A percentile compares a stretch with the other conserved stretches of the same genome.
These are phyloP conservation scores for Leptopilina clavipes DNA, from an alignment of 1,140 invertebrate species.

Conservation along the genomic window DNA sequence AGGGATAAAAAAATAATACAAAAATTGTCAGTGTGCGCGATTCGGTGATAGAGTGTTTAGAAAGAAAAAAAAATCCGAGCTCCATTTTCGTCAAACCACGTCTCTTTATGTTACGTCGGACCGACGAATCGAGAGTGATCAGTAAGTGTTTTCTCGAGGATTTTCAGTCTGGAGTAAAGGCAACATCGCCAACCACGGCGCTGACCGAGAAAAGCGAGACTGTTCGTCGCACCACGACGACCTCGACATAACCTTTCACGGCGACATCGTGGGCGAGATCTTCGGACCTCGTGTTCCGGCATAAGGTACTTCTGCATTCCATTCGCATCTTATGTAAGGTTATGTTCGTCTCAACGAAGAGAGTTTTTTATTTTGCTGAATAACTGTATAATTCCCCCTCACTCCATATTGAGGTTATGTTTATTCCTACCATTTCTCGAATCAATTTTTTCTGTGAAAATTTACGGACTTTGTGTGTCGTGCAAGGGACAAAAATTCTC, in stretches of 20 bases:
- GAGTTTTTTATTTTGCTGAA: background rate
- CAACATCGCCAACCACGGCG: conserved; percentile 7
- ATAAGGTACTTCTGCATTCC: conserved; percentile 30
- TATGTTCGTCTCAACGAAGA: background rate
- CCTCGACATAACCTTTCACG: conserved; percentile 33
- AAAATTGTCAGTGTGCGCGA: background rate
- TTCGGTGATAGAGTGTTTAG: background rate
- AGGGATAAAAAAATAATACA: background rate
- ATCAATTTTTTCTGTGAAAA: conserved; percentile 19
- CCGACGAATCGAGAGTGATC: conserved; percentile 15
- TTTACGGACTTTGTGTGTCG: background rate
- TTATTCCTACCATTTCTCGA: no score
- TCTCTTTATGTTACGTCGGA: conserved; percentile 25
- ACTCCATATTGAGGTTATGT: no score
- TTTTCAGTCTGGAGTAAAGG: conserved; percentile 4
- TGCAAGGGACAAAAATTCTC: background rate
- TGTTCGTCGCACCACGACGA: conserved; percentile 15
- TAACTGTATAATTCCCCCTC: no score
- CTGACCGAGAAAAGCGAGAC: conserved; percentile 24
- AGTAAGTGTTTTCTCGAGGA: conserved; percentile 1
- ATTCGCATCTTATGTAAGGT: conserved; percentile 31
- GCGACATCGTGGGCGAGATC: conserved; percentile 33
- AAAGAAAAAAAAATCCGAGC: background rate
- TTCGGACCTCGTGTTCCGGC: conserved; percentile 33
- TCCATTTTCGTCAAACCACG: background rate